Evolutionary conservation across 2,888 invertebrate genomes (phyloP), one percentile per base, ranked within the genome.

Genomic region (Trichopoda pennipes): DNA sequence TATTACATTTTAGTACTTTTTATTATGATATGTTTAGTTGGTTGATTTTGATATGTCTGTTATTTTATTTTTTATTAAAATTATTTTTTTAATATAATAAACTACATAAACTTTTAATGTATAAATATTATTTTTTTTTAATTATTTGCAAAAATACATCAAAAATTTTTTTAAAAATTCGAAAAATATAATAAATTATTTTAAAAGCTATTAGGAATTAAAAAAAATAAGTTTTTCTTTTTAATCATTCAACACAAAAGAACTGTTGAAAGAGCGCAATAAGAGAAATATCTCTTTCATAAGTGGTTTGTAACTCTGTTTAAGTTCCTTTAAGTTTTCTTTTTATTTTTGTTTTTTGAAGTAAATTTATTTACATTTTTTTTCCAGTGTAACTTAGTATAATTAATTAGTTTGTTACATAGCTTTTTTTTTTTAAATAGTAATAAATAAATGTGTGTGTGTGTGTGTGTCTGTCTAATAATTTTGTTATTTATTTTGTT

Each of bases 41-140:
- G 60, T 85, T 85, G 79, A 12, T 88, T 86, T 86, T 89, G 88
- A 78, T 78, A 87, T 82, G 70, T 60, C 42, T 74, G 28, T 56
- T 17, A 47, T 86, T 87, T 38, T 2, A 38, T 84, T 87, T 35
- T 32, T 64, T 72, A 32, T 60, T 44, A 35, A 16, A 23, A 47
- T 72, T 42, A 23, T 3, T 14, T 61, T 8, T 28, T 23, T 28
- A 8, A 35, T 63, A 23, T 74, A 49, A 28, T 4, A 51, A 63
- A 49, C 47, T 64, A 73, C 32, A 63, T 53, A 60, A 14, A 58
- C 17, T 23, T 61, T 64, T 64, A n/a, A 23, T 55, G 28, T 28
- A 28, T 28, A 4, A 4, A 28, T 28, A 6, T 28, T 28, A 28
- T 28, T 4, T 28, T 28, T 28, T 28, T 28, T n/a, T n/a, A 63